These are phyloP conservation scores for Taphrorychus bicolor DNA, from an alignment of 2,888 invertebrate species.

Conservation along the genomic window DNA sequence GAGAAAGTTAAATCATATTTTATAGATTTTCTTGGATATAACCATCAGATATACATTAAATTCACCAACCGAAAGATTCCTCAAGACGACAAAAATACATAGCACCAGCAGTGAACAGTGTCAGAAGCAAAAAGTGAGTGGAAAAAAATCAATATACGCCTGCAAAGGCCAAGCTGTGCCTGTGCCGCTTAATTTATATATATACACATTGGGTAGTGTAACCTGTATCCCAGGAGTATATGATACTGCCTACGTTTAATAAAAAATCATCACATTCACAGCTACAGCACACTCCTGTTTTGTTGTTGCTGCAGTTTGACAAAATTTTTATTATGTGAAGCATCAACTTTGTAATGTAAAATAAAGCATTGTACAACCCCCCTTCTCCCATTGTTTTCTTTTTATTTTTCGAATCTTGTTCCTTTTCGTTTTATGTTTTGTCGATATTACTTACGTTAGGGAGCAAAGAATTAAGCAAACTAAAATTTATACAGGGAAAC, in stretches of 20 bases:
- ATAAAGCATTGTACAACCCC: neutral
- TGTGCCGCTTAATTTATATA: too few relatives aligned
- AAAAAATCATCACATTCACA: neutral
- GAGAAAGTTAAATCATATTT: neutral
- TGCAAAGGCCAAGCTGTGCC: neutral
- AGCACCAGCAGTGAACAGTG: neutral
- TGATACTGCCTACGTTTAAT: neutral
- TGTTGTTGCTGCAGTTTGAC: neutral
- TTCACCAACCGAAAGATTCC: neutral
- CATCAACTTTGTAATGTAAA: neutral
- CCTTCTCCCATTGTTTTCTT: neutral
- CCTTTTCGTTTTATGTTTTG: neutral
- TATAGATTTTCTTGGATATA: neutral
- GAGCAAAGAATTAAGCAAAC: neutral
- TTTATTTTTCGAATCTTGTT: neutral
- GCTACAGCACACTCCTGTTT: neutral
- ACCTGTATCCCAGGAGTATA: too few relatives aligned
- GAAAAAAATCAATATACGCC: conserved; percentile 2
- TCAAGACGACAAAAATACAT: neutral
- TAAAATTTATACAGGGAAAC: too few relatives aligned
- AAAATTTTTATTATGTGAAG: neutral
- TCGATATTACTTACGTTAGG: neutral
- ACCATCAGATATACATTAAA: neutral
- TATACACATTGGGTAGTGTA: too few relatives aligned
- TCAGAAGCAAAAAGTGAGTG: conserved; percentile 4